These are phyloP conservation scores for Plecturocebus donacophilus DNA, from an alignment of 2,113 vertebrate genomes.

Conservation along the genomic window DNA sequence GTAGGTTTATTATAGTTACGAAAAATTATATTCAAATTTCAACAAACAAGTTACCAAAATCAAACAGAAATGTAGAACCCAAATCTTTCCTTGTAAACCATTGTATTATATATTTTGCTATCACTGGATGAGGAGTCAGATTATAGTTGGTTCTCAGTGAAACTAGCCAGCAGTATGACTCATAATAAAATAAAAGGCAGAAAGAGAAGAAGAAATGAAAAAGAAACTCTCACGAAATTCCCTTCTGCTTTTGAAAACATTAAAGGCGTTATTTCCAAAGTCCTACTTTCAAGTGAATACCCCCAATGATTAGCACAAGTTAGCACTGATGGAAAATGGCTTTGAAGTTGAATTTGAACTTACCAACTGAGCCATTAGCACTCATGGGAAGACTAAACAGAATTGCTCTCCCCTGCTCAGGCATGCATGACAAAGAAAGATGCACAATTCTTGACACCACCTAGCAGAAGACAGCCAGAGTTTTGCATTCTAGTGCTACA, in stretches of 20 bases:
- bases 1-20: not conserved
- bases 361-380: constrained; percentile 19
- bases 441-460: not conserved
- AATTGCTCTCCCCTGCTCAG: not conserved
- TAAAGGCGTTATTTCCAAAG: constrained; percentile 37
- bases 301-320: constrained; percentile 14
- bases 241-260: constrained; percentile 40
- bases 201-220: not conserved
- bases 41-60: constrained; percentile 39
- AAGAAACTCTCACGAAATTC: constrained; percentile 26
- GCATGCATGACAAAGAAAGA: not conserved
- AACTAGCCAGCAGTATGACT: constrained; percentile 6
- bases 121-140: not conserved
- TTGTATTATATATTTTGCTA: constrained; percentile 35
- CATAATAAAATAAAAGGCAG: constrained; percentile 30
- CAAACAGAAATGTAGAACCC: not conserved
- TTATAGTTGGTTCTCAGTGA: constrained; percentile 40
- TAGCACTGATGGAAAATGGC: constrained; percentile 30
- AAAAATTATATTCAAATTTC: constrained; percentile 1
- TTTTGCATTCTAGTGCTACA: not conserved
- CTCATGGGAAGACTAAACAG: not conserved
- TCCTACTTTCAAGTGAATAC: constrained; percentile 43
- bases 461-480: not conserved
- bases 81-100: not conserved
- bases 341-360: constrained; percentile 48